These are phyloP conservation scores for Megalops atlanticus DNA, from an alignment of 2,113 vertebrate species.

Conservation along the genomic window DNA sequence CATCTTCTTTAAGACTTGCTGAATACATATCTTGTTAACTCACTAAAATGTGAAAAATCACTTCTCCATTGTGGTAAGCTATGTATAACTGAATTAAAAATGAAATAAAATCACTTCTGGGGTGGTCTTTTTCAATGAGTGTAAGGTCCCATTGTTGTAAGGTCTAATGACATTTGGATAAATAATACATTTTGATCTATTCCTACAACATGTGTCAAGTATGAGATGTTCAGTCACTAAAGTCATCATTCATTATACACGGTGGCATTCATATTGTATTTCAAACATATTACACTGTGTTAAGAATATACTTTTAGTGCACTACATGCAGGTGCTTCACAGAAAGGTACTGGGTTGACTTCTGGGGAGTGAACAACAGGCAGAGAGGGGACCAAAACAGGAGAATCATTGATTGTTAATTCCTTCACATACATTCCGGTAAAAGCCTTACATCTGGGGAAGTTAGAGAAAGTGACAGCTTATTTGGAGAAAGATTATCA, in stretches of 20 bases:
- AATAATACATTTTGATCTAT: neutral
- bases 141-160: neutral
- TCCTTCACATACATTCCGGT: conserved; percentile 55
- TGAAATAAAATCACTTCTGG: too few species aligned
- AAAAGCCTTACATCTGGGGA: conserved; percentile 50
- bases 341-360: neutral
- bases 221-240: too few species aligned
- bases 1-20: neutral
- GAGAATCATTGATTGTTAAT: conserved; percentile 41
- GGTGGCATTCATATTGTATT: neutral
- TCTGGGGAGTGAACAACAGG: neutral
- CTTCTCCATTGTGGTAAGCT: too few species aligned
- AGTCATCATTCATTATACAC: neutral
- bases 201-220: too few species aligned
- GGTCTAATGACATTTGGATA: neutral
- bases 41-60: too few species aligned
- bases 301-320: too few species aligned
- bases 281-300: too few species aligned
- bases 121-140: too few species aligned
- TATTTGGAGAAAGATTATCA: conserved; percentile 65
- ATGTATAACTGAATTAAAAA: too few species aligned
- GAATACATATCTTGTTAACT: too few species aligned
- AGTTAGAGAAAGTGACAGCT: conserved; percentile 60
- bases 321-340: too few species aligned
- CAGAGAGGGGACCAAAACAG: neutral